Base-by-base conservation (phyloP, 2,888 invertebrate species). In the Brachyptera putata region DNA sequence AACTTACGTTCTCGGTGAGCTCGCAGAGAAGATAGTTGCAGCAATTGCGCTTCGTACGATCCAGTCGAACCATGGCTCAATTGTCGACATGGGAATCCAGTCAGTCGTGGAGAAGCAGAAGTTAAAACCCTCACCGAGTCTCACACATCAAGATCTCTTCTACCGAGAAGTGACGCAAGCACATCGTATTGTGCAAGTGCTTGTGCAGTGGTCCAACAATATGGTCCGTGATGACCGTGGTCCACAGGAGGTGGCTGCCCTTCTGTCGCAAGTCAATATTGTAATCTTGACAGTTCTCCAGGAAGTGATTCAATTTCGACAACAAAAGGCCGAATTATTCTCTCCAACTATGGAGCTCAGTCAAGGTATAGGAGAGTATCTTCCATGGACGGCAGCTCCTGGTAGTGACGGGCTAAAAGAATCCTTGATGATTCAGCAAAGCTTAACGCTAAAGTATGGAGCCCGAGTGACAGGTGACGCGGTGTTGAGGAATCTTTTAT, bases 11-110 rank as follows among this genome's bases (percentile, higher is more conserved):
- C 77, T 92, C 61, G 80, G 85, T 63, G 88, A 86, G 72, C 84
- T 90, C 69, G 84, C 86, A 4, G 95, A 94, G 74, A 90, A 89
- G 74, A 80, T 93, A 61, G 80, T 86, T 13, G 87, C 87, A 1
- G 89, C 90, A 0, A 77, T 84, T 16, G 80, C 87, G 0, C 76
- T 95, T 66, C 82, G 87, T 65, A 79, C 80, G 56, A 75, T 85
- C 58, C 89, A 84, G 60, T 71, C 74, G 67, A 50, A 36, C 13
- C 69, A 69, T 63, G 64, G 71, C 1, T 68, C 24, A 26, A 64
- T 79, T 62, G 73, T 86, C 64, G 80, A 84, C 62, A 73, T 76
- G 58, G 83, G 82, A 13, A 80, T 87, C 9, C 79, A 80, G 63
- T 72, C 74, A 30, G 79, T 81, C 1, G 74, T 85, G 1, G 69